Conservation (phyloP, 2,888 invertebrate genomes). For the Pseudococcus viburni region DNA sequence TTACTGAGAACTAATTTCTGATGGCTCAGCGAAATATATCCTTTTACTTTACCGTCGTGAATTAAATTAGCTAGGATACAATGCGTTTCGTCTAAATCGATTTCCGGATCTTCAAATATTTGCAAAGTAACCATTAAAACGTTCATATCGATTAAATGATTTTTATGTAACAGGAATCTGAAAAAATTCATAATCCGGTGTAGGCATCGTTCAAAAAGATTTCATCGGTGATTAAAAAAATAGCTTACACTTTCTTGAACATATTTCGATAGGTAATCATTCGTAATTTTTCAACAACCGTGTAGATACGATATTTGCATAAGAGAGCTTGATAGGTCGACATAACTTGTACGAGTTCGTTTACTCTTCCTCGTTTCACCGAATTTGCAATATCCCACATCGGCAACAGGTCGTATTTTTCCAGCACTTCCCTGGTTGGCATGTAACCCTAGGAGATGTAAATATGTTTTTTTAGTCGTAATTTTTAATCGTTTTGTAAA, state of each 20-base stretch:
- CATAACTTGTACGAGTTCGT: slow-evolving; percentile 86
- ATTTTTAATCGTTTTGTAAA: neutral
- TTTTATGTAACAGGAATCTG: slow-evolving; percentile 79
- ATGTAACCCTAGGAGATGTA: slow-evolving; percentile 81
- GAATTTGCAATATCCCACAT: slow-evolving; percentile 92
- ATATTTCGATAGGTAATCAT: slow-evolving; percentile 95
- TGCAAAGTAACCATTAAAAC: slow-evolving; percentile 87
- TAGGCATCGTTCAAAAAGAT: neutral
- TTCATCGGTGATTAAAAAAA: neutral
- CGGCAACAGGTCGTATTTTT: slow-evolving; percentile 91
- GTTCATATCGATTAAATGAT: slow-evolving; percentile 90
- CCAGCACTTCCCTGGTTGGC: slow-evolving; percentile 85
- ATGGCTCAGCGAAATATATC: slow-evolving; percentile 97
- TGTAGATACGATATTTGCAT: slow-evolving; percentile 95
- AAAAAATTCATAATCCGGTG: neutral
- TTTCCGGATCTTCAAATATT: slow-evolving; percentile 85
- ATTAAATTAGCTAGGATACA: slow-evolving; percentile 98
- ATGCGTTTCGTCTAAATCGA: slow-evolving; percentile 94
- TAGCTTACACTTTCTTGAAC: slow-evolving; percentile 87
- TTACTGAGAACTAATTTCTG: slow-evolving; percentile 98
- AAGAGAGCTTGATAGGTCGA: slow-evolving; percentile 91
- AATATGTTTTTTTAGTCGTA: neutral
- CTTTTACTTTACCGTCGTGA: slow-evolving; percentile 96
- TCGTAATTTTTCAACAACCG: slow-evolving; percentile 96
- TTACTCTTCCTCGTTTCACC: slow-evolving; percentile 90